A percentile compares a stretch with the other conserved stretches of the same genome.
These are phyloP conservation scores for Heliconius himera DNA, from an alignment of 1,140 invertebrate genomes.

Conservation along the genomic window DNA sequence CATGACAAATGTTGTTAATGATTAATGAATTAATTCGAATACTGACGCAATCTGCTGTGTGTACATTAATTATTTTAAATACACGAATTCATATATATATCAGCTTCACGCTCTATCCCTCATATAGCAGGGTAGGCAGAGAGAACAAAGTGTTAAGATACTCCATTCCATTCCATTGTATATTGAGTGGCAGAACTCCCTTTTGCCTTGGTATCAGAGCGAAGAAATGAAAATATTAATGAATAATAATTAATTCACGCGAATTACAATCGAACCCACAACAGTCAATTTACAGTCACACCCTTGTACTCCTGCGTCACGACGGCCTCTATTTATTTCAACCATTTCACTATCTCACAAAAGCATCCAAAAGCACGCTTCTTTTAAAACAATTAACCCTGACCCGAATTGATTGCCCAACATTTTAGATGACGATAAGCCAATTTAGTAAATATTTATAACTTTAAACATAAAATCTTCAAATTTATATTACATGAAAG, in stretches of 20 bases:
- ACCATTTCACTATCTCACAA: slow-evolving; percentile 15
- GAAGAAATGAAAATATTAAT: too few species aligned
- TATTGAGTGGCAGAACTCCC: too few species aligned
- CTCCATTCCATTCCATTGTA: too few species aligned
- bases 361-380: slow-evolving; percentile 38
- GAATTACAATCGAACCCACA: too few species aligned
- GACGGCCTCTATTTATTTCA: too few species aligned
- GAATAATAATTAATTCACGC: too few species aligned
- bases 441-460: slow-evolving; percentile 37
- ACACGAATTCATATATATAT: neutral
- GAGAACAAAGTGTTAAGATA: too few species aligned
- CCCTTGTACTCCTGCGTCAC: too few species aligned
- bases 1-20: slow-evolving; percentile 24
- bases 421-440: slow-evolving; percentile 43
- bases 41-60: neutral
- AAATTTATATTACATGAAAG: slow-evolving; percentile 20
- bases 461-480: slow-evolving; percentile 30
- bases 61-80: neutral
- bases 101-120: too few species aligned
- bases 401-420: slow-evolving; percentile 37
- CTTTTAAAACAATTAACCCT: slow-evolving; percentile 38
- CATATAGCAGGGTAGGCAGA: too few species aligned
- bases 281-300: too few species aligned
- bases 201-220: too few species aligned
- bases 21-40: slow-evolving; percentile 19